Percentiles rank a stretch among this genome's conserved stretches.
Evolutionary conservation across 2,888 invertebrate genomes (phyloP).

Genomic region (Dermolepida albohirtum): DNA sequence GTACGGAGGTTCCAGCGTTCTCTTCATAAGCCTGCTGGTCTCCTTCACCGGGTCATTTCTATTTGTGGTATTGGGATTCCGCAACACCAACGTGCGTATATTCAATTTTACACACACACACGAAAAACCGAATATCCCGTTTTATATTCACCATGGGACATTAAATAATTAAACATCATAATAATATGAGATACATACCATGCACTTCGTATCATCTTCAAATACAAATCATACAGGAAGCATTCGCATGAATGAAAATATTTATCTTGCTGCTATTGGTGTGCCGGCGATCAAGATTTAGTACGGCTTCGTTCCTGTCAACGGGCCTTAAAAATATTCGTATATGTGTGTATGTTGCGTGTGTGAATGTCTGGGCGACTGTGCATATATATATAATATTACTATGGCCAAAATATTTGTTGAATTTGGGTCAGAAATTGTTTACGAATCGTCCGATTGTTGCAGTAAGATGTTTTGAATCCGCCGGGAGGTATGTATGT

Average conservation of each 20-base stretch:
- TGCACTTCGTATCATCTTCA: too few relatives aligned
- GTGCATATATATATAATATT: slow-evolving; percentile 3
- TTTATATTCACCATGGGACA: neutral
- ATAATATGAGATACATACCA: neutral
- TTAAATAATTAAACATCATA: neutral
- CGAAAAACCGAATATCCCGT: neutral
- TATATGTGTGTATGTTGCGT: too few relatives aligned
- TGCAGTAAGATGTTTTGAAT: slow-evolving; percentile 5
- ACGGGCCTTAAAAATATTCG: neutral
- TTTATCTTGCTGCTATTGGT: slow-evolving; percentile 16
- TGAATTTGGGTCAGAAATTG: slow-evolving; percentile 25
- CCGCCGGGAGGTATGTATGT: neutral
- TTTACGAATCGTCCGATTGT: slow-evolving; percentile 8
- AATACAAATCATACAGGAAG: neutral
- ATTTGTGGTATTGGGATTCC: slow-evolving; percentile 44
- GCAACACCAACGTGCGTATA: slow-evolving; percentile 45
- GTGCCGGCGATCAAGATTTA: slow-evolving; percentile 1
- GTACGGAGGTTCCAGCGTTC: slow-evolving; percentile 27
- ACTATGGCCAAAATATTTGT: slow-evolving; percentile 17
- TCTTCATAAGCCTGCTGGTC: slow-evolving; percentile 34
- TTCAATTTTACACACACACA: neutral
- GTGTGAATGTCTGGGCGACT: neutral
- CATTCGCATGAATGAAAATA: slow-evolving; percentile 19
- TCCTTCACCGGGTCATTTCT: slow-evolving; percentile 45
- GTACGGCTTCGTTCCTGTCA: slow-evolving; percentile 15